phyloP scores from a whole-genome alignment of 2,113 vertebrate genomes.

The Electrona antarctica region DNA sequence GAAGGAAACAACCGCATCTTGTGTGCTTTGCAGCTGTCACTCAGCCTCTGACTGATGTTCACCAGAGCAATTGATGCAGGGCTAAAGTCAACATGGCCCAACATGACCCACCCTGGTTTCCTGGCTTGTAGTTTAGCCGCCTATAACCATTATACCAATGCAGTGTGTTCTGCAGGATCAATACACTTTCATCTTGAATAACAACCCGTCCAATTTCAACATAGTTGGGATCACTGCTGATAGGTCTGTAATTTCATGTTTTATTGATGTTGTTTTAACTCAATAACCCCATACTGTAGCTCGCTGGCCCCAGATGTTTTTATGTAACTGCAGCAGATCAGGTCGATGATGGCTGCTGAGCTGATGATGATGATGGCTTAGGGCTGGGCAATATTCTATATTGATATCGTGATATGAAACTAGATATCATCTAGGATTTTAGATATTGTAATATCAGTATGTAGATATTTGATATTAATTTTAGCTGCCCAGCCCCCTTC shows the following conservation, averaged over 20 bases:
- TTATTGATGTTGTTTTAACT: constrained; percentile 13
- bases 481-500: too few relatives aligned
- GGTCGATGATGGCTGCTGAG: constrained; percentile 10
- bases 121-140: not conserved
- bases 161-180: not conserved
- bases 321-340: constrained; percentile 14
- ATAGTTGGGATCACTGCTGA: not conserved
- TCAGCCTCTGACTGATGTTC: not conserved
- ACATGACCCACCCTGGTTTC: not conserved
- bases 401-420: too few relatives aligned
- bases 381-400: too few relatives aligned
- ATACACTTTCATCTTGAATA: constrained; percentile 10
- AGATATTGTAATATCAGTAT: too few relatives aligned
- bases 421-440: too few relatives aligned
- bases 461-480: too few relatives aligned
- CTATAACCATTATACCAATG: constrained; percentile 4
- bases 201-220: constrained; percentile 6
- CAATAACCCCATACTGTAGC: not conserved
- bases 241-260: constrained; percentile 13
- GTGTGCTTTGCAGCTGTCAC: not conserved
- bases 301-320: not conserved
- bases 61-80: not conserved
- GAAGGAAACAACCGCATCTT: not conserved
- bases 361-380: constrained; percentile 20
- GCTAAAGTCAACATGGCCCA: not conserved